Evolutionary conservation across 2,113 vertebrate species (phyloP), one percentile per base, ranked within the genome.

Genomic region (Nansenia antarctica): DNA sequence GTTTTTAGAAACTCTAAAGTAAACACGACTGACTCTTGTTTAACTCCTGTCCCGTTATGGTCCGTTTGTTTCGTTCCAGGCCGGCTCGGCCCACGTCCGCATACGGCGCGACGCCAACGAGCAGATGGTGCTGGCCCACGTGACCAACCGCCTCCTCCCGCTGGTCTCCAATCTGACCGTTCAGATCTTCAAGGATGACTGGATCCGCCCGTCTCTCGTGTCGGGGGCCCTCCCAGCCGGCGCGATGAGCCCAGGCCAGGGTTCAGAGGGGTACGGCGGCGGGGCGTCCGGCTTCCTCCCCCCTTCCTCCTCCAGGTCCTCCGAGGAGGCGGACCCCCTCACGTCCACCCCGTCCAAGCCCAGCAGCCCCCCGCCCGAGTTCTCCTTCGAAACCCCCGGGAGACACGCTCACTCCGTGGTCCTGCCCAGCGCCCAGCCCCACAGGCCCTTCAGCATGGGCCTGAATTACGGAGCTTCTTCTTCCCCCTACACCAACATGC

Each of bases 121-220:
- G 80, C 98, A 99, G 84, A 94, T 99, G 92, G 98, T 99, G 9
- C 92, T 99, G 87, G 97, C 98, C 60, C 98, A 99, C 47, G 98
- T 98, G 82, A 97, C 96, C 77, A 97, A 95, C 84, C 94, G 97
- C 0, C 92, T 99, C 1, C 93, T 91, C 77, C 91, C 95, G 0
- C 85, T 99, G 3, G 96, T 99, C 45, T 95, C 96, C 67, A 93
- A 93, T 2, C 90, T 99, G 82, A 96, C 95, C 1, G 93, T 99
- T 73, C 98, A 99, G 78, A 97, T 99, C 89, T 98, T 98, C 76
- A 99, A 99, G 82, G 98, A 99, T 70, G 98, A 99, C 79, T 99
- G 96, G 97, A 91, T 89, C 42, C 89, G 96, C 15, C 95, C 96
- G 1, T 88, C 92, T n/a, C 90, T 98, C 74, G 82, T 93, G 22